phyloP scores from a whole-genome alignment of 2,797 vertebrate species.

The Chromobotia macracanthus region DNA sequence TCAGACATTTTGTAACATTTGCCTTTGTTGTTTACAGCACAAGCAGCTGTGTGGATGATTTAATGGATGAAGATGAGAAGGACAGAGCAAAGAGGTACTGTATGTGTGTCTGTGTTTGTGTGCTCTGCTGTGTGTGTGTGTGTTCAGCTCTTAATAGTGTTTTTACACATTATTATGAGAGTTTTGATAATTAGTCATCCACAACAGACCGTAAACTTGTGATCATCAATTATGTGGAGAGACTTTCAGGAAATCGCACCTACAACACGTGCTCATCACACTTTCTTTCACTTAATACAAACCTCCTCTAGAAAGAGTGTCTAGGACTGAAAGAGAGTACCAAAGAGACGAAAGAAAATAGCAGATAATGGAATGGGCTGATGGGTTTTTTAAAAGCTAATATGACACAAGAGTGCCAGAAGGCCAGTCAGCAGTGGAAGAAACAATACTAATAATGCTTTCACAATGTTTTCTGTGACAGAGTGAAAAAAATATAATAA shows the following conservation, averaged over 20 bases:
- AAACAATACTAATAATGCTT: not conserved
- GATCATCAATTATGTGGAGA: conserved; percentile 1
- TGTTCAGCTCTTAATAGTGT: not conserved
- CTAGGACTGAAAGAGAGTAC: not conserved
- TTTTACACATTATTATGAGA: not conserved
- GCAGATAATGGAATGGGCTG: not conserved
- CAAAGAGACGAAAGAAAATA: not conserved
- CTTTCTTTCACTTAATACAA: conserved; percentile 7
- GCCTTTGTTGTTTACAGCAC: conserved; percentile 77
- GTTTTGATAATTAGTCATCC: not conserved
- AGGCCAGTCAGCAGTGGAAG: not conserved
- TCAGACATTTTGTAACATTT: not conserved
- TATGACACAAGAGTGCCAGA: not conserved
- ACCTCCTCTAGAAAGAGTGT: not conserved
- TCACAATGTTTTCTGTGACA: not conserved
- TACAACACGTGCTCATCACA: conserved; percentile 14
- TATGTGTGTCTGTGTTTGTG: not conserved
- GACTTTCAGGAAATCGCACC: conserved; percentile 26
- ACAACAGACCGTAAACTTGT: not conserved
- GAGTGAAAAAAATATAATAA: not conserved
- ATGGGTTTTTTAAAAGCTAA: not conserved
- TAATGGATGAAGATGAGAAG: conserved; percentile 88
- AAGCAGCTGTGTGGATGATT: conserved; percentile 83
- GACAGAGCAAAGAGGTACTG: conserved; percentile 86
- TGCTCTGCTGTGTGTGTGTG: not conserved